Percentiles rank a stretch among this genome's conserved stretches.
phyloP scores from a whole-genome alignment of 2,113 vertebrate genomes.

The Okapia johnstoni region DNA sequence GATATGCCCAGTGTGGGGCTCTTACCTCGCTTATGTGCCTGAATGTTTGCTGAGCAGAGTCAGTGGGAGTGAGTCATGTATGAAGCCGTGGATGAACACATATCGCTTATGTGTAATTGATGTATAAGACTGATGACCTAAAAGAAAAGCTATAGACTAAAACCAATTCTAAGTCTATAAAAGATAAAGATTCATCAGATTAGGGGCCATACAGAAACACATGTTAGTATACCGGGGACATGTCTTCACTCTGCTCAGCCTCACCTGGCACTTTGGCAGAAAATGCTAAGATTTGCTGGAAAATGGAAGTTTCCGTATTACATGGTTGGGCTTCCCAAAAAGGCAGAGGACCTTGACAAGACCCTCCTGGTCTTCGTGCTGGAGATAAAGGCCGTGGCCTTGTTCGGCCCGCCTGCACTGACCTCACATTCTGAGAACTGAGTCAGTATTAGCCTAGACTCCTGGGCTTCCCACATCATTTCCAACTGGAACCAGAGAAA shows the following conservation, averaged over 20 bases:
- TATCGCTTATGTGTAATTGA: neutral
- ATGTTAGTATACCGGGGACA: neutral
- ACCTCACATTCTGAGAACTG: neutral
- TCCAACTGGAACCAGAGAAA: neutral
- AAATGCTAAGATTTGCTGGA: neutral
- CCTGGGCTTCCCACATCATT: neutral
- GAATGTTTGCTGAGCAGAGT: conserved; percentile 44
- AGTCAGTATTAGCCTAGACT: neutral
- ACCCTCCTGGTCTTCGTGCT: neutral
- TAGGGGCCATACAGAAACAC: neutral
- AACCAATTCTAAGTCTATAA: neutral
- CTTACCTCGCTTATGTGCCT: neutral
- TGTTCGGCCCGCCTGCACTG: neutral
- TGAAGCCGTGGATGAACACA: conserved; percentile 66
- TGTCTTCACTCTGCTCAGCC: neutral
- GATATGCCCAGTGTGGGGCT: conserved; percentile 73
- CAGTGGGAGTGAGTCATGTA: neutral
- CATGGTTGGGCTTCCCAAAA: neutral
- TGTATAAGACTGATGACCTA: neutral
- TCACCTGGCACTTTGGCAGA: neutral
- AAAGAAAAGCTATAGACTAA: neutral
- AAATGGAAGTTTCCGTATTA: neutral
- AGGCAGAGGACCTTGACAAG: neutral
- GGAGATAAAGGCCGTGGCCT: neutral
- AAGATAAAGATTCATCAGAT: neutral